phyloP scores from a whole-genome alignment of 37 sponge, comb jelly and placozoan genomes.

The Crambe crambe region DNA sequence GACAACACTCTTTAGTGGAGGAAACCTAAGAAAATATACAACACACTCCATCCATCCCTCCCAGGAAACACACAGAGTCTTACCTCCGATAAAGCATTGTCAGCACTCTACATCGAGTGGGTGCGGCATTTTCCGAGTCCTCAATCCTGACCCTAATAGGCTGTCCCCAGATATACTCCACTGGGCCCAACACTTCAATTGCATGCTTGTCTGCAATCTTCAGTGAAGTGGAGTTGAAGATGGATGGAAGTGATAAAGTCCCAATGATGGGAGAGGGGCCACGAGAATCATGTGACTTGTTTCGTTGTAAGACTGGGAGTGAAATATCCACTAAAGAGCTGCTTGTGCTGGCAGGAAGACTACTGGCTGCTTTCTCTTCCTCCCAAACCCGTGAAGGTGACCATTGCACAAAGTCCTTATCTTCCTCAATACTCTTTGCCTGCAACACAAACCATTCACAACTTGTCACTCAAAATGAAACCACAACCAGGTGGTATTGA shows the following conservation, averaged over 20 bases:
- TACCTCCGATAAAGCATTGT: slow-evolving; percentile 64
- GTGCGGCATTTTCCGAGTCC: neutral
- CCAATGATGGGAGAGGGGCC: slow-evolving; percentile 18
- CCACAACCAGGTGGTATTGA: neutral
- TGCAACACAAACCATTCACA: neutral
- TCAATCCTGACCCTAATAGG: slow-evolving; percentile 24
- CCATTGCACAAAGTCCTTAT: slow-evolving; percentile 41
- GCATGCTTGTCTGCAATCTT: neutral
- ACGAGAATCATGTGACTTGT: slow-evolving; percentile 6
- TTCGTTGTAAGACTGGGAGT: neutral
- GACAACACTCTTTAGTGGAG: neutral
- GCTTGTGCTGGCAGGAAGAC: neutral
- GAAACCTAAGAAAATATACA: slow-evolving; percentile 4
- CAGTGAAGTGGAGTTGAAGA: neutral
- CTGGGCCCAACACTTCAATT: slow-evolving; percentile 59
- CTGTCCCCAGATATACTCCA: slow-evolving; percentile 58
- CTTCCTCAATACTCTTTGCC: neutral
- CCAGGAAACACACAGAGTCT: neutral
- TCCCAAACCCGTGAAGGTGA: slow-evolving; percentile 63
- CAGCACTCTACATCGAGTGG: slow-evolving; percentile 29
- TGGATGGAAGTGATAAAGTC: slow-evolving; percentile 26
- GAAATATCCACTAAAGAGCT: neutral
- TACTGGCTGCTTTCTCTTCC: slow-evolving; percentile 9
- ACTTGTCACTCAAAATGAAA: neutral
- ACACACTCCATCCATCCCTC: neutral